phyloP scores from a whole-genome alignment of 2,113 vertebrate genomes.

The Dinomys branickii region DNA sequence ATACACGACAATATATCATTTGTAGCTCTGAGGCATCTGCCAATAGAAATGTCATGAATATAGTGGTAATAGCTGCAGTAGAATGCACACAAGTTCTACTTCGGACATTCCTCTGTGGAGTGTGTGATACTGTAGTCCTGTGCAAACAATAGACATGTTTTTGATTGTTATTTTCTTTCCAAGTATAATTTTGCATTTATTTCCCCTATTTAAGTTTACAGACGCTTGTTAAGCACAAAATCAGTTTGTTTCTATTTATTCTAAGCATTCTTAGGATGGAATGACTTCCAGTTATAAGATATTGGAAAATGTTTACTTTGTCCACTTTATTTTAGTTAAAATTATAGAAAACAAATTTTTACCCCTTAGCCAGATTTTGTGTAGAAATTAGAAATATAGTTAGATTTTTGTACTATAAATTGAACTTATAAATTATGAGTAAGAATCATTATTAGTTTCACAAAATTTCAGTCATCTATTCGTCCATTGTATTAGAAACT shows the following conservation, averaged over 20 bases:
- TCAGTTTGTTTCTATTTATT: not conserved
- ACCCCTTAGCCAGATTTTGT: not conserved
- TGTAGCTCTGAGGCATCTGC: not conserved
- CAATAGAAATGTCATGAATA: not conserved
- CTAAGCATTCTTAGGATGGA: not conserved
- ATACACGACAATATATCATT: not conserved
- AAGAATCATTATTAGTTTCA: not conserved
- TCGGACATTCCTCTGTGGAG: not conserved
- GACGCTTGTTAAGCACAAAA: not conserved
- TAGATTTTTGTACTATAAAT: not conserved
- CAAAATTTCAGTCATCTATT: not conserved
- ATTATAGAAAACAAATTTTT: not conserved
- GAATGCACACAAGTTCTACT: not conserved
- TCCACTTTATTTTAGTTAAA: conserved; percentile 3
- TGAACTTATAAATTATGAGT: not conserved
- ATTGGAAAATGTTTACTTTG: not conserved
- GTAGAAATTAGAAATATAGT: not conserved
- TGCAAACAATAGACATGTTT: not conserved
- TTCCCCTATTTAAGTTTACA: not conserved
- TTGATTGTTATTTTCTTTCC: not conserved
- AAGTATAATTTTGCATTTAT: not conserved
- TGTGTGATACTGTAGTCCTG: not conserved
- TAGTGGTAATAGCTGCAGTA: not conserved
- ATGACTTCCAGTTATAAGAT: not conserved
- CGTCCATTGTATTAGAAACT: not conserved